These are phyloP conservation scores for Pachyseris speciosa DNA, from an alignment of 64 coral and sea anemone genomes.

Conservation along the genomic window DNA sequence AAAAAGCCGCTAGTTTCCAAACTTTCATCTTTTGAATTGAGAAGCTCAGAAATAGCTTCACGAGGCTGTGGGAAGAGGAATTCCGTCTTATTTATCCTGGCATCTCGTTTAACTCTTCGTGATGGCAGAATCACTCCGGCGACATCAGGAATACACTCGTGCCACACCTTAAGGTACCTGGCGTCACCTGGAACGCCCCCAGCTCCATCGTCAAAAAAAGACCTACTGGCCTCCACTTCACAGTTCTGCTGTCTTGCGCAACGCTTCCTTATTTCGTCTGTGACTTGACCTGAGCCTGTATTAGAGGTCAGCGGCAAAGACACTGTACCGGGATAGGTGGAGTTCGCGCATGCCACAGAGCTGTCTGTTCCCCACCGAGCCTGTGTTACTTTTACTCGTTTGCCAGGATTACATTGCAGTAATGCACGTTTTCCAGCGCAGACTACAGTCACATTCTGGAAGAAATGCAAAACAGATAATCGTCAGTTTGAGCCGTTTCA, in stretches of 20 bases:
- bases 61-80: background rate
- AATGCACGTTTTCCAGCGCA: constrained; percentile 61
- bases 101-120: constrained; percentile 13
- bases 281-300: background rate
- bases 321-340: background rate
- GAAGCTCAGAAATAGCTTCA: too few species aligned
- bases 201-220: constrained; percentile 30
- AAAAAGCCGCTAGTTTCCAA: background rate
- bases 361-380: constrained; percentile 62
- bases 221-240: constrained; percentile 10
- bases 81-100: constrained; percentile 4
- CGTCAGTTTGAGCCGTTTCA: too few species aligned
- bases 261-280: constrained; percentile 41
- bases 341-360: constrained; percentile 27
- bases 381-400: constrained; percentile 65
- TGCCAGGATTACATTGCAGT: constrained; percentile 36
- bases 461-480: background rate
- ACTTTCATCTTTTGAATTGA: background rate
- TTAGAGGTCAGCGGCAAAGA: background rate
- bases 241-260: constrained; percentile 57
- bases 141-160: constrained; percentile 82
- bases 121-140: background rate
- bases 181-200: constrained; percentile 4
- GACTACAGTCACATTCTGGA: constrained; percentile 59
- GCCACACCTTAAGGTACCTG: constrained; percentile 70